A percentile compares a stretch with the other conserved stretches of the same genome.
Evolutionary conservation across 2,113 vertebrate species (phyloP).

Genomic region (Chunga burmeisteri): DNA sequence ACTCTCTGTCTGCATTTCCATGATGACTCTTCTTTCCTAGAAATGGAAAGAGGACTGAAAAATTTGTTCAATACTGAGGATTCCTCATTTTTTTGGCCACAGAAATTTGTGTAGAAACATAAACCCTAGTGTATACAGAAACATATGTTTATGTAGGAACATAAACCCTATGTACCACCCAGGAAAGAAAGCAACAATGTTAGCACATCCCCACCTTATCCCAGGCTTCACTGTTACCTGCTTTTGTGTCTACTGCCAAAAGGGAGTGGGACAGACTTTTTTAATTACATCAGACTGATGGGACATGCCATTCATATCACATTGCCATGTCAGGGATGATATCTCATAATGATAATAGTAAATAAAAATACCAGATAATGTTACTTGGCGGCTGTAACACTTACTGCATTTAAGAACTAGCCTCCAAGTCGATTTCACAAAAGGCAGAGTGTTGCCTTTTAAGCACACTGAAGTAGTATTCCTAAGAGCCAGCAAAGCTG

Average conservation of each 20-base stretch:
- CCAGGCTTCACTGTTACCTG: neutral
- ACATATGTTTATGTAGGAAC: neutral
- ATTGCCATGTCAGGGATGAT: neutral
- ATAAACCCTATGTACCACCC: neutral
- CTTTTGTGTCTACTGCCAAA: neutral
- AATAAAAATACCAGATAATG: neutral
- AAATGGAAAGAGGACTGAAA: neutral
- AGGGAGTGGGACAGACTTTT: neutral
- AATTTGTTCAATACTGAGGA: neutral
- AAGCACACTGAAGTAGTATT: neutral
- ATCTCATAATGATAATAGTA: neutral
- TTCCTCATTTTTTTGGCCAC: neutral
- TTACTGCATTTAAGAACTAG: neutral
- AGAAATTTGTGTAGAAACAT: neutral
- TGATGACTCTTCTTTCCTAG: neutral
- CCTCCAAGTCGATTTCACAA: neutral
- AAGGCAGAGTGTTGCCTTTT: neutral
- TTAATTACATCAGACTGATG: neutral
- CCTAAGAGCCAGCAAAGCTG: neutral
- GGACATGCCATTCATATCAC: neutral
- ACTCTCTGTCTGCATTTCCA: neutral
- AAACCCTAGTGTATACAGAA: neutral
- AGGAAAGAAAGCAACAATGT: neutral
- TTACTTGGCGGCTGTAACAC: neutral
- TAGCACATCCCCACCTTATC: neutral